A percentile compares a stretch with the other conserved stretches of the same genome.
Conservation (phyloP, 2,113 vertebrate species). For the Psilopogon haemacephalus region DNA sequence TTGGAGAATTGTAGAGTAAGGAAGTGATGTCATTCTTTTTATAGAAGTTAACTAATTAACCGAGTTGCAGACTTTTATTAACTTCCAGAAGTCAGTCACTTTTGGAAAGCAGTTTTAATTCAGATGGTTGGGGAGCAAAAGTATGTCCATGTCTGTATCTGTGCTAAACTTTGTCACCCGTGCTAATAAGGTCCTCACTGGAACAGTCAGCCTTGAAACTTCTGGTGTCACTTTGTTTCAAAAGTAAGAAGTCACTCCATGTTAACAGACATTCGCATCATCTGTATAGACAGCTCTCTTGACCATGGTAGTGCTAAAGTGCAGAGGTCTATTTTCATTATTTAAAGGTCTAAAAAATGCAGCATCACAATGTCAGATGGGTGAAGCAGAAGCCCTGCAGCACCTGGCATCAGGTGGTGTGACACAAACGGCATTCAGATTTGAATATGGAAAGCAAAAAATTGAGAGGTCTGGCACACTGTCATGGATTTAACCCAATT, state of each 20-base stretch:
- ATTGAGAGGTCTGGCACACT: neutral
- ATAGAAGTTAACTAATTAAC: neutral
- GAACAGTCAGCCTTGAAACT: neutral
- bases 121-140: neutral
- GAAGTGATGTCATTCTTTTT: neutral
- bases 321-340: slow-evolving; percentile 44
- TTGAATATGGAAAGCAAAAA: slow-evolving; percentile 2
- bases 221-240: neutral
- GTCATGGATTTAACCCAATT: neutral
- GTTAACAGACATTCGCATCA: neutral
- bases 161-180: neutral
- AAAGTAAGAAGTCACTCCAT: neutral
- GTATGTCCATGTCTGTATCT: neutral
- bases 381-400: slow-evolving; percentile 51
- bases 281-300: slow-evolving; percentile 28
- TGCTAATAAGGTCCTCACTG: neutral
- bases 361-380: slow-evolving; percentile 41
- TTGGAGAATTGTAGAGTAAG: neutral
- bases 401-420: slow-evolving; percentile 65
- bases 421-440: neutral
- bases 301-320: neutral
- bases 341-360: slow-evolving; percentile 51
- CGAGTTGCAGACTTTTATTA: neutral
- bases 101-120: neutral
- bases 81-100: neutral